Base-by-base conservation (phyloP, 2,888 invertebrate species). In the Endotricha flammealis region DNA sequence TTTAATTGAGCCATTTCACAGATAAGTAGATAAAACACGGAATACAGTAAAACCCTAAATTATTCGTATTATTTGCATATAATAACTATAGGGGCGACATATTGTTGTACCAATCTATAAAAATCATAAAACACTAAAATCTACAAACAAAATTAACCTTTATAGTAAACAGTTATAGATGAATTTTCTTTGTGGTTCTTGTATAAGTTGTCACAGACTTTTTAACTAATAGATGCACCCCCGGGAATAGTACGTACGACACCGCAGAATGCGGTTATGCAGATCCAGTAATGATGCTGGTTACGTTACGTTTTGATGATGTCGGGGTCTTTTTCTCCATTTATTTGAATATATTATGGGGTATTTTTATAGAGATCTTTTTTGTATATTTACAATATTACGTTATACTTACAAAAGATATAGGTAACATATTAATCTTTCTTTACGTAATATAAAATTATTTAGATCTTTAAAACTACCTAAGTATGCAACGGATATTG, bases 21-120 rank as follows among this genome's bases (percentile, higher is more conserved):
- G 85, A 85, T 85, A 85, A 85, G 81, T 76, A 81, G 85, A 86
- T 86, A 86, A 78, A 83, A 82, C 83, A 82, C 80, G 82, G 64
- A 69, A 68, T 62, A 58, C 65, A 65, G 64, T 61, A 49, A 64
- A 59, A 64, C 79, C 76, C 80, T 67, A 78, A 77, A 80, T 85
- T 85, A 85, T 83, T 68, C 80, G 68, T 69, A 72, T 75, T 79
- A 85, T 86, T 86, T 86, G 85, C 85, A 86, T 86, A 75, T 77
- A 77, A 80, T 83, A 83, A 80, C 77, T 75, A 57, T 65, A 53
- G 67, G 83, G 83, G 70, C 69, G 79, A 74, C 73, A 77, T 68
- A 55, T 64, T 53, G 16, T 9, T 29, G 0, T 6, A 9, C 3
- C 9, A 24, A 10, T 5, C n/a, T 8, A 12, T 41, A 47, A 65